A percentile compares a stretch with the other conserved stretches of the same genome.
phyloP scores from a whole-genome alignment of 2,888 invertebrate species.

The Dermolepida albohirtum region DNA sequence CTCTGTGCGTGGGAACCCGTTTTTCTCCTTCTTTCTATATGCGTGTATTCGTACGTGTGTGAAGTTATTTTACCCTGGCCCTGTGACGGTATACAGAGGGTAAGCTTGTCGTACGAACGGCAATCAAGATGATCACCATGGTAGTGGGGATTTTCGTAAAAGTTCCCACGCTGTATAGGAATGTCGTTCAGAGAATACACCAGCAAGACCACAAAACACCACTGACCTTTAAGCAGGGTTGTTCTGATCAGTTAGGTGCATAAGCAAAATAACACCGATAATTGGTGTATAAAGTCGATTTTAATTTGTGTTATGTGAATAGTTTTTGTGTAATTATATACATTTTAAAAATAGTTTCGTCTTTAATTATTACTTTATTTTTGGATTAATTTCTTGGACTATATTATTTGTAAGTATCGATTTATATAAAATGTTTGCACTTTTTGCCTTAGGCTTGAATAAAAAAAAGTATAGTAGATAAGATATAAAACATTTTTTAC shows the following conservation, averaged over 20 bases:
- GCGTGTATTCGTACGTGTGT: constrained; percentile 45
- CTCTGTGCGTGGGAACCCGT: constrained; percentile 50
- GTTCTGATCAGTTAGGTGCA: constrained; percentile 12
- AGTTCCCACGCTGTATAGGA: constrained; percentile 56
- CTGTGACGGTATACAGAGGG: constrained; percentile 19
- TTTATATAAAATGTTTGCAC: neutral
- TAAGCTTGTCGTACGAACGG: constrained; percentile 30
- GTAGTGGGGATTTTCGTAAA: constrained; percentile 50
- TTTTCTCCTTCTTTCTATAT: constrained; percentile 41
- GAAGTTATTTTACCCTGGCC: constrained; percentile 53
- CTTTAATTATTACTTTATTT: constrained; percentile 47
- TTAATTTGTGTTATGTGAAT: too few relatives aligned
- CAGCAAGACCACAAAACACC: constrained; percentile 44
- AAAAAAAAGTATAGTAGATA: too few relatives aligned
- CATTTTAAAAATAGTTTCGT: constrained; percentile 17
- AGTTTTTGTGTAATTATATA: too few relatives aligned
- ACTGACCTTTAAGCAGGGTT: constrained; percentile 49
- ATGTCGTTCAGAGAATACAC: constrained; percentile 48
- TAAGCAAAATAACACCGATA: neutral
- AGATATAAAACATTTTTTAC: too few relatives aligned
- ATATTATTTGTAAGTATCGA: neutral
- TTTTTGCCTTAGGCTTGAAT: too few relatives aligned
- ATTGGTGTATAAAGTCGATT: neutral
- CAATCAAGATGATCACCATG: constrained; percentile 32
- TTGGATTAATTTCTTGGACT: constrained; percentile 2